A percentile compares a stretch with the other conserved stretches of the same genome.
phyloP scores from a whole-genome alignment of 1,140 invertebrate species.

The Macrostomum lignano region DNA sequence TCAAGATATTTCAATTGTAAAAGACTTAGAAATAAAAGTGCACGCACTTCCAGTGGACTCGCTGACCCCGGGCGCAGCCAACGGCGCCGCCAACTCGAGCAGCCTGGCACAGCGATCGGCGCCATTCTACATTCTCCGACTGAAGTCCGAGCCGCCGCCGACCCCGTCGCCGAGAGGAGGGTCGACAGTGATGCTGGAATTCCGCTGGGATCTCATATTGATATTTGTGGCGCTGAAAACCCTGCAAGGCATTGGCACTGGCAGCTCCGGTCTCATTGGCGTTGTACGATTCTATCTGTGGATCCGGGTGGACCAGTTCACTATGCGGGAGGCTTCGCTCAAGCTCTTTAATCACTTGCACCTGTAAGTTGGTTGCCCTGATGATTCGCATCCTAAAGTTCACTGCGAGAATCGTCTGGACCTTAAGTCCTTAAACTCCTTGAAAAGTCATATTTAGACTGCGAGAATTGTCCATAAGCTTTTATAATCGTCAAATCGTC shows the following conservation, averaged over 20 bases:
- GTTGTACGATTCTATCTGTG: conserved; percentile 64
- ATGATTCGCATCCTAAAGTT: too few relatives aligned
- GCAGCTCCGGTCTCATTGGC: conserved; percentile 44
- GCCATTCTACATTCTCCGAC: too few relatives aligned
- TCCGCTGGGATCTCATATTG: conserved; percentile 59
- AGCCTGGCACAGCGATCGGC: too few relatives aligned
- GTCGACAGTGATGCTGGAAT: conserved; percentile 25
- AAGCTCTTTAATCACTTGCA: conserved; percentile 56
- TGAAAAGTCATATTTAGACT: too few relatives aligned
- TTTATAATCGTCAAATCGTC: too few relatives aligned
- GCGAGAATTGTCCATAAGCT: too few relatives aligned
- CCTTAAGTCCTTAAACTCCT: too few relatives aligned
- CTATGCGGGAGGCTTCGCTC: conserved; percentile 59
- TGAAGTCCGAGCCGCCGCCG: neutral
- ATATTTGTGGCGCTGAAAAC: conserved; percentile 61
- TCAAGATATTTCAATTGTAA: too few relatives aligned
- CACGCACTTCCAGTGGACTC: too few relatives aligned
- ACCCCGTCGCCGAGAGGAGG: conserved; percentile 8
- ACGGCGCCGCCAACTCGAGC: conserved; percentile 3
- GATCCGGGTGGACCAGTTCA: conserved; percentile 79
- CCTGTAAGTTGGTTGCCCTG: conserved; percentile 35
- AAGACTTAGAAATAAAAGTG: too few relatives aligned
- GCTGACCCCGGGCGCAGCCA: conserved; percentile 26
- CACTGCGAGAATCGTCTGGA: too few relatives aligned
- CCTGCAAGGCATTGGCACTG: conserved; percentile 49